These are phyloP conservation scores for Protodeltote pygarga DNA, from an alignment of 2,888 invertebrate genomes.

Conservation along the genomic window DNA sequence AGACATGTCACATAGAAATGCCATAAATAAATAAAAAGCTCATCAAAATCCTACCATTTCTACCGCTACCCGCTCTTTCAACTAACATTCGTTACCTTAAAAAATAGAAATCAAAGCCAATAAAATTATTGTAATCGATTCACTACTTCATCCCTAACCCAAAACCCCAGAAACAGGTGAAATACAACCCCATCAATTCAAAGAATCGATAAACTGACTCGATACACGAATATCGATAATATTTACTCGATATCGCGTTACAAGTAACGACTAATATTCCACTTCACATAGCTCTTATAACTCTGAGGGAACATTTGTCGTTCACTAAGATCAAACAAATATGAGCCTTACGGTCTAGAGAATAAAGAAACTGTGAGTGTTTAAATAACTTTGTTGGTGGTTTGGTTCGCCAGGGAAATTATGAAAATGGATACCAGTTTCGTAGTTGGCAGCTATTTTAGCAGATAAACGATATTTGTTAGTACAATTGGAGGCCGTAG, in stretches of 20 bases:
- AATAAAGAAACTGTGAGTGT: slow-evolving; percentile 7
- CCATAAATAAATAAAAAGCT: no score
- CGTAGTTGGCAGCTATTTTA: slow-evolving; percentile 68
- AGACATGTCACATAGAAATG: no score
- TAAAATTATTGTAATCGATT: no score
- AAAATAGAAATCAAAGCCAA: not conserved
- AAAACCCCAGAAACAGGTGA: slow-evolving; percentile 24
- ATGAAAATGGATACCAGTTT: slow-evolving; percentile 63
- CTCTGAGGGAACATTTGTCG: slow-evolving; percentile 26
- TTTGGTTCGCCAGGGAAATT: slow-evolving; percentile 66
- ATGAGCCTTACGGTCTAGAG: not conserved
- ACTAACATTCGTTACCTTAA: not conserved
- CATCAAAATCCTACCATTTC: no score
- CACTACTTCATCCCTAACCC: slow-evolving; percentile 7
- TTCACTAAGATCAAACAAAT: not conserved
- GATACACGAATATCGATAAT: slow-evolving; percentile 54
- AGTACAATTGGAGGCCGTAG: slow-evolving; percentile 53
- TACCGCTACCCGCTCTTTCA: not conserved
- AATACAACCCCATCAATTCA: slow-evolving; percentile 20
- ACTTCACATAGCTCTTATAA: slow-evolving; percentile 54
- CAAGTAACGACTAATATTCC: slow-evolving; percentile 60
- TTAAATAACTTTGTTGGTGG: slow-evolving; percentile 23
- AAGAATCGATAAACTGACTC: slow-evolving; percentile 41
- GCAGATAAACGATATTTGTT: slow-evolving; percentile 67
- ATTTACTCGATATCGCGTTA: slow-evolving; percentile 56